phyloP scores from a whole-genome alignment of 2,113 vertebrate genomes.

The Actinemys pallida region DNA sequence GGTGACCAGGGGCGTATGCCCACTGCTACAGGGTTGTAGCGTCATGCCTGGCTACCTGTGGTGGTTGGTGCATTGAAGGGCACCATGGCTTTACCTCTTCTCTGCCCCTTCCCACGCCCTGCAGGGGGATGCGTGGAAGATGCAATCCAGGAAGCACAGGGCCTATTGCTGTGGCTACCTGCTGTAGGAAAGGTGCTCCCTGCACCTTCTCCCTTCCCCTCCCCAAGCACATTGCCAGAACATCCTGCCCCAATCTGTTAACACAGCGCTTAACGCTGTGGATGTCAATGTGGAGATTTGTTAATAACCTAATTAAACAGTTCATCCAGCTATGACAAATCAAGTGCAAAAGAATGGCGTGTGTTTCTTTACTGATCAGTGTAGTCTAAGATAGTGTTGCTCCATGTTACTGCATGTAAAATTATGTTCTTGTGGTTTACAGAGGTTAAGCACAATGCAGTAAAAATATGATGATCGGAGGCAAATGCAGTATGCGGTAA shows the following conservation, averaged over 20 bases:
- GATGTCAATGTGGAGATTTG: constrained; percentile 55
- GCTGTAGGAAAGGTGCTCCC: not conserved
- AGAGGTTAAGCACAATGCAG: not conserved
- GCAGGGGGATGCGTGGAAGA: not conserved
- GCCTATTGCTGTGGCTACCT: not conserved
- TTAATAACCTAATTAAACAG: constrained; percentile 68
- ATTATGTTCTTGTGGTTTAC: not conserved
- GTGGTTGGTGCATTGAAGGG: accelerated
- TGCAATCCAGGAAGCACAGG: accelerated
- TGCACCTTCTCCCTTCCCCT: not conserved
- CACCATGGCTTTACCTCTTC: not conserved
- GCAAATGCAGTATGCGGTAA: accelerated
- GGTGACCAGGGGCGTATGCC: not conserved
- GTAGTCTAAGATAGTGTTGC: not conserved
- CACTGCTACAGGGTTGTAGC: not conserved
- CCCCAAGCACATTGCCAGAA: constrained; percentile 28
- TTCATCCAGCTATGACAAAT: constrained; percentile 55
- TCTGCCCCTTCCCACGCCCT: not conserved
- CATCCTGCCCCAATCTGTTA: not conserved
- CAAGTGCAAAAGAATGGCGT: not conserved
- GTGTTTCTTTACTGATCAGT: not conserved
- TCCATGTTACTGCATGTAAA: not conserved
- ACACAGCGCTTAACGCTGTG: not conserved
- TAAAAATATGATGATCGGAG: not conserved
- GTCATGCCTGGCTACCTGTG: not conserved